Conservation (phyloP, 2,797 vertebrate genomes). For the Urosaurus nigricauda region DNA sequence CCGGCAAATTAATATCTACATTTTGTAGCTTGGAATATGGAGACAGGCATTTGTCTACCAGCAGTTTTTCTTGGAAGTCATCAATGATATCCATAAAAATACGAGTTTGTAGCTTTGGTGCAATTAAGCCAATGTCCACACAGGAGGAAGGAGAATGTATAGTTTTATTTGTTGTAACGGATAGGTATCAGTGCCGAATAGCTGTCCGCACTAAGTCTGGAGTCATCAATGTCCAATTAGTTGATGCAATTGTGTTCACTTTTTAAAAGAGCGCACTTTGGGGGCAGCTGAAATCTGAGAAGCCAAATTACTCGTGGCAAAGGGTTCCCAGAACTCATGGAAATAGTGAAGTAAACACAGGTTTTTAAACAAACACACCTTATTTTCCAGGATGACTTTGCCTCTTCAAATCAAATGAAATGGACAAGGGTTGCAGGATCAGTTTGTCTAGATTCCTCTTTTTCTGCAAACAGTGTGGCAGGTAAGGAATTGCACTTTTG, state of each 20-base stretch:
- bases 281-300: background rate
- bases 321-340: background rate
- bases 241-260: background rate
- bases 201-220: no score
- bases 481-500: background rate
- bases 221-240: background rate
- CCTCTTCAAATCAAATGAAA: background rate
- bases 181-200: no score
- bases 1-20: background rate
- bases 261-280: background rate
- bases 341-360: background rate
- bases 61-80: no score
- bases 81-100: no score
- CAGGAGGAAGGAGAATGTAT: no score
- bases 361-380: constrained; percentile 4
- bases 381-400: background rate
- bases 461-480: background rate
- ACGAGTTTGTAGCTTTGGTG: no score
- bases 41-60: no score
- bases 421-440: background rate
- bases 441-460: background rate
- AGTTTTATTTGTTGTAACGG: no score
- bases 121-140: no score
- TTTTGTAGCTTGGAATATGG: background rate
- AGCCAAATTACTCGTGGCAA: background rate